Evolutionary conservation across 2,888 invertebrate genomes (phyloP).

Genomic region (Copidosoma aretas): DNA sequence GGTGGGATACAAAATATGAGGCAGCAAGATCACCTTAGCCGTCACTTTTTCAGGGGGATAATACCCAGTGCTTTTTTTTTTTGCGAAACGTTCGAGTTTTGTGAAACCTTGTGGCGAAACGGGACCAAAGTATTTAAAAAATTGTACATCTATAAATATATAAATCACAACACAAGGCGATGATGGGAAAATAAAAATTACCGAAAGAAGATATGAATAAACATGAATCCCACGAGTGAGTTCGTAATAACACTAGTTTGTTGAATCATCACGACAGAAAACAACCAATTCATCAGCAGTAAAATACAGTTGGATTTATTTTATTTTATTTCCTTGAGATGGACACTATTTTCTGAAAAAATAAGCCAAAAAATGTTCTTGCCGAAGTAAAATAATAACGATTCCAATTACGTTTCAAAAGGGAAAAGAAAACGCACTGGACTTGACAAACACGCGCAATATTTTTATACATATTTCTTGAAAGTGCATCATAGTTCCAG

Average conservation of each 20-base stretch:
- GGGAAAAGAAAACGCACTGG: conserved; percentile 50
- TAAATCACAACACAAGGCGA: not conserved
- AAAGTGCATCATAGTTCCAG: conserved; percentile 60
- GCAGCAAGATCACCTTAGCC: conserved; percentile 21
- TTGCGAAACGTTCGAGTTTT: conserved; percentile 48
- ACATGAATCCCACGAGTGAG: not conserved
- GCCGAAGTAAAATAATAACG: not conserved
- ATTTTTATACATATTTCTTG: conserved; percentile 62
- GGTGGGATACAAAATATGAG: conserved; percentile 5
- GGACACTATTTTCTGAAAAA: not conserved
- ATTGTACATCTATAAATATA: not conserved
- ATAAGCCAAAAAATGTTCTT: too few relatives aligned
- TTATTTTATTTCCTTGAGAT: too few relatives aligned
- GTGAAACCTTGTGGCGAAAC: conserved; percentile 53
- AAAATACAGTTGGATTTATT: too few relatives aligned
- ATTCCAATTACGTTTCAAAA: conserved; percentile 17
- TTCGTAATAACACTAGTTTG: not conserved
- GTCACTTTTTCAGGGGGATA: conserved; percentile 19
- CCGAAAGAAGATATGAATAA: not conserved
- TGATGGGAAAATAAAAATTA: not conserved
- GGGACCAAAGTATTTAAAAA: conserved; percentile 46
- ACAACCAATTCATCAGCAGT: too few relatives aligned
- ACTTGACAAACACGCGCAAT: conserved; percentile 56
- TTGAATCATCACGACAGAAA: not conserved
- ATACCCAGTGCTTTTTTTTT: conserved; percentile 39